Conservation (phyloP, 2,888 invertebrate genomes). For the Thysanoteuthis rhombus region DNA sequence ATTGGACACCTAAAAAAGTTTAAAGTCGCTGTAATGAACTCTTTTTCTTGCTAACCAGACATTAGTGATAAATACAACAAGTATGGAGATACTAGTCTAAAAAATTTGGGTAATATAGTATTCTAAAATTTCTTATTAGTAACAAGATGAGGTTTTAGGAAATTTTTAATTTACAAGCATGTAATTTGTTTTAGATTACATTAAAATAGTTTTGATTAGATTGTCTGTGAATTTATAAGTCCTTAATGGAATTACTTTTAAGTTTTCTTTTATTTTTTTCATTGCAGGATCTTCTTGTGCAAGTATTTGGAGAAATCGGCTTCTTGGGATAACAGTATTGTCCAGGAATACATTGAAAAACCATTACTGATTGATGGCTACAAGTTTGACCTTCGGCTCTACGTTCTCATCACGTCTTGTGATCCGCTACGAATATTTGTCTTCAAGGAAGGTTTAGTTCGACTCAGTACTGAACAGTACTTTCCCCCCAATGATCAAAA, state of each 20-base stretch:
- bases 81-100: too few species aligned
- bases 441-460: conserved; percentile 66
- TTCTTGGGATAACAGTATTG: conserved; percentile 61
- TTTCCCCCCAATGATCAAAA: conserved; percentile 62
- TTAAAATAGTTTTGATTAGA: too few species aligned
- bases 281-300: conserved; percentile 60
- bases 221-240: not conserved
- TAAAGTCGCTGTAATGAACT: too few species aligned
- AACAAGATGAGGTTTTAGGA: too few species aligned
- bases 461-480: conserved; percentile 67
- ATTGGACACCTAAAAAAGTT: too few species aligned
- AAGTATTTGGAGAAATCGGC: conserved; percentile 64
- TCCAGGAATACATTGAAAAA: conserved; percentile 68
- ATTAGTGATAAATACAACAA: too few species aligned
- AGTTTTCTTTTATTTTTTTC: conserved; percentile 28
- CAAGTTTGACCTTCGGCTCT: conserved; percentile 67
- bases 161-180: too few species aligned
- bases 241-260: not conserved
- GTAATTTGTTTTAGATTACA: not conserved
- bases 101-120: too few species aligned
- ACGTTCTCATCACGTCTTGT: conserved; percentile 67
- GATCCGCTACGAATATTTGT: conserved; percentile 67
- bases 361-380: conserved; percentile 67
- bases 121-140: too few species aligned
- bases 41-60: too few species aligned